phyloP scores from a whole-genome alignment of 1,140 invertebrate species.

The Tetramorium simillimum region DNA sequence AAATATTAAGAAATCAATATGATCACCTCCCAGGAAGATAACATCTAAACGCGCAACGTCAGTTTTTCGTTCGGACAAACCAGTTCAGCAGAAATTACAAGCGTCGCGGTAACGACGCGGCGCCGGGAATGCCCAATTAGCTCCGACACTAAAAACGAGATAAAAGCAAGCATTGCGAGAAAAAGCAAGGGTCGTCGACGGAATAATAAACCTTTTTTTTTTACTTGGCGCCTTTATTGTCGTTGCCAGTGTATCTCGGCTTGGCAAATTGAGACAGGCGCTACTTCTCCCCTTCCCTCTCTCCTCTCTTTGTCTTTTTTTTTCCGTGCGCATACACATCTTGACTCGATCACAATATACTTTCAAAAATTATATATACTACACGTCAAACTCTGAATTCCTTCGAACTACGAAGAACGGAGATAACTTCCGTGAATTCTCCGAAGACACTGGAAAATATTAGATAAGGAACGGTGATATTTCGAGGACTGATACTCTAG shows the following conservation, averaged over 20 bases:
- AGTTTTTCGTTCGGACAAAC: conserved; percentile 27
- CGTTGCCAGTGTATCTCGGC: conserved; percentile 14
- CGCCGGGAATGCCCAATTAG: conserved; percentile 42
- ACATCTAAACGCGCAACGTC: conserved; percentile 7
- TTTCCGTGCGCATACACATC: not conserved
- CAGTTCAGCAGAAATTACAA: conserved; percentile 43
- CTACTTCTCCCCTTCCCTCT: not conserved
- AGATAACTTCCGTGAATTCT: not conserved
- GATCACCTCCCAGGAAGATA: not conserved
- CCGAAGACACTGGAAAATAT: not conserved
- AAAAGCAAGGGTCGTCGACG: conserved; percentile 53
- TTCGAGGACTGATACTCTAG: not conserved
- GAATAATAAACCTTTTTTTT: conserved; percentile 60
- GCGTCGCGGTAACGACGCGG: conserved; percentile 32
- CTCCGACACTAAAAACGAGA: conserved; percentile 51
- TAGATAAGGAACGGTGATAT: not conserved
- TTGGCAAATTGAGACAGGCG: conserved; percentile 51
- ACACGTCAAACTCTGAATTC: not conserved
- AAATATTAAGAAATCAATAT: conserved; percentile 58
- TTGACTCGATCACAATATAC: not conserved
- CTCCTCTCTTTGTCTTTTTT: not conserved
- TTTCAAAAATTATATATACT: not conserved
- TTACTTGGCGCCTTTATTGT: conserved; percentile 50
- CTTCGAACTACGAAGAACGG: not conserved
- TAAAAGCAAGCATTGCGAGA: conserved; percentile 48